Base-by-base conservation (phyloP, 2,113 vertebrate genomes). In the Peucedramus taeniatus region DNA sequence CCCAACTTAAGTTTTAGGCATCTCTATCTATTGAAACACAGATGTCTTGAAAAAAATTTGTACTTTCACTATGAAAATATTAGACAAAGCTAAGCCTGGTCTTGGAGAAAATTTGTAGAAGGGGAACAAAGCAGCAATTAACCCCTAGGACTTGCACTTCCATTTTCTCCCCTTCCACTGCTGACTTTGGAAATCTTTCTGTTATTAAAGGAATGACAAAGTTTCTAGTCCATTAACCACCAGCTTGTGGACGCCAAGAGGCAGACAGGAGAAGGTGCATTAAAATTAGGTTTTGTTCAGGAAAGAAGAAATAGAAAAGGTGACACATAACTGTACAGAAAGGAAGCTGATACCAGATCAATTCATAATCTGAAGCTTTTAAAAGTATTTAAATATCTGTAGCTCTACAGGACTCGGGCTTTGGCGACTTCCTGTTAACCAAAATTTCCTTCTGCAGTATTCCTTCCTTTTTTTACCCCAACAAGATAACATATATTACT, bases 151-250 rank as follows among this genome's bases (percentile, higher is more conserved):
- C 37, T 24, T 51, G 15, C 47, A 78, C 30, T 78, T 81, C 51
- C 49, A 66, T 94, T 91, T 92, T 59, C 68, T 66, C 39, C 9
- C 39, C 39, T 78, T 72, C 69, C 77, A 87, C 72, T 82, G 83
- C 69, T 94, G 89, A 92, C 72, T 96, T 57, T 87, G 89, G 59
- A 86, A 59, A 76, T 76, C 61, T 35, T 66, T 35, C 71, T 77
- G 37, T 59, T 76, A 86, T 59, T 86, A 68, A 51, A 77, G 44
- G 31, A 86, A 77, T 51, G 53, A 68, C 27, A 56, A 50, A 63
- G 88, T 87, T 95, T 94, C 93, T 87, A 94, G 77, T 64, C 69
- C 87, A 89, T 91, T 95, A 91, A 91, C 76, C 87, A 94, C 30
- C 42, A 78, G 74, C 37, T 64, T 71, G 24, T 18, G 27, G 51